Evolutionary conservation across 2,797 vertebrate genomes (phyloP), one percentile per base, ranked within the genome.

Genomic region (Gobionotothen gibberifrons): DNA sequence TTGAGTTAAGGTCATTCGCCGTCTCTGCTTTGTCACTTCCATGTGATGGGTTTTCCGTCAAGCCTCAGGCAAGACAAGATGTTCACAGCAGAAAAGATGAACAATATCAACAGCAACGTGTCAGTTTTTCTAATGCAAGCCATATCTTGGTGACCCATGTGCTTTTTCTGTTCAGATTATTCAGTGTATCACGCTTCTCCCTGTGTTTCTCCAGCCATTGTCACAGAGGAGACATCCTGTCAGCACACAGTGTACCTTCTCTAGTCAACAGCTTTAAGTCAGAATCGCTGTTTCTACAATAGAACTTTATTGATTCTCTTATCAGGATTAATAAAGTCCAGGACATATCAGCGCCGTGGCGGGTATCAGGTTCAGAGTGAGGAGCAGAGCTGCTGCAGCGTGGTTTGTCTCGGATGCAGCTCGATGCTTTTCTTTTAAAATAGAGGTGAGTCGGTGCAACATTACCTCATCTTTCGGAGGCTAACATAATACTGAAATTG

Each of bases 281-380:
- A 66, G 48, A 46, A 79, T 65, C 4, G 17, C 51, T 65, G 55
- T 54, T 65, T 70, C 44, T 32, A 68, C 75, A 78, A 72, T 56
- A 53, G 60, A 67, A 77, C 66, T 54, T 72, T 85, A 89, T 91
- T 87, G 77, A 89, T 83, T 85, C 53, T 73, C 79, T 88, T 91
- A 91, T 91, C 90, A 76, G 64, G 75, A 79, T 87, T 90, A 90
- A 92, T 92, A 91, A 88, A 80, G 81, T 77, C 82, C 0, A 58
- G 68, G 72, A 69, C 59, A 22, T 75, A 82, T 81, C 62, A 43
- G 63, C 12, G 5, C 17, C 6, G 8, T 19, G 22, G 39, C 11
- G 56, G 64, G 26, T 53, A 60, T 79, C 62, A 21, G 59, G 47
- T 58, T 63, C 55, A 47, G 46, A 65, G 74, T 39, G 49, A 49